Percentiles rank a stretch among this genome's conserved stretches.
Evolutionary conservation across 2,797 vertebrate species (phyloP).

Genomic region (Bovichtus diacanthus): DNA sequence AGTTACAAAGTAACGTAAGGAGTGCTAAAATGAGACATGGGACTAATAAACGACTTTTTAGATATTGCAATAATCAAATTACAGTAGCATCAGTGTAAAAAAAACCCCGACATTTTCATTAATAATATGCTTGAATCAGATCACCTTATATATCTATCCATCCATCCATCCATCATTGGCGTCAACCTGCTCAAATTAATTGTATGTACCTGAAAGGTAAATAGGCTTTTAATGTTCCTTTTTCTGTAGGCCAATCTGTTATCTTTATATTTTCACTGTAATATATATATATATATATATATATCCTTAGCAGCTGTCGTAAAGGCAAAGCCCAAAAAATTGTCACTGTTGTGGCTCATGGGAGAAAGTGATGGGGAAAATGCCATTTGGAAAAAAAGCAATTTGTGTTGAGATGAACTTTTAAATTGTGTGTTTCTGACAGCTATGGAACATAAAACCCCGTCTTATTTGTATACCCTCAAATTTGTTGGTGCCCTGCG

Average conservation of each 20-base stretch:
- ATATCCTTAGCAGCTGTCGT: background rate
- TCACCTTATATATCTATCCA: background rate
- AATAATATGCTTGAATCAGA: background rate
- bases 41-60: no score
- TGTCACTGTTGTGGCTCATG: background rate
- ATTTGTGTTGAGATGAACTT: slow-evolving; percentile 20
- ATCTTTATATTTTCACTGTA: background rate
- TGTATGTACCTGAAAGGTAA: no score
- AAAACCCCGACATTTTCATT: background rate
- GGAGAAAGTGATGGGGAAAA: slow-evolving; percentile 3
- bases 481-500: slow-evolving; percentile 13
- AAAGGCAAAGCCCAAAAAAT: slow-evolving; percentile 4
- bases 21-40: no score
- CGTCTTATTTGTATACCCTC: slow-evolving; percentile 23
- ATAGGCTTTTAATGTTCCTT: background rate
- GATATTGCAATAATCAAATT: no score
- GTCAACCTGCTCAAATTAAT: background rate
- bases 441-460: slow-evolving; percentile 8
- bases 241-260: background rate
- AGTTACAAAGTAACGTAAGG: no score
- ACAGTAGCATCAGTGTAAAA: background rate
- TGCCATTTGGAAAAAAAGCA: background rate
- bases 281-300: no score
- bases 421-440: slow-evolving; percentile 19
- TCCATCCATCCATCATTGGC: background rate